Conservation (phyloP, 2,888 invertebrate genomes). For the Folsomia candida region DNA sequence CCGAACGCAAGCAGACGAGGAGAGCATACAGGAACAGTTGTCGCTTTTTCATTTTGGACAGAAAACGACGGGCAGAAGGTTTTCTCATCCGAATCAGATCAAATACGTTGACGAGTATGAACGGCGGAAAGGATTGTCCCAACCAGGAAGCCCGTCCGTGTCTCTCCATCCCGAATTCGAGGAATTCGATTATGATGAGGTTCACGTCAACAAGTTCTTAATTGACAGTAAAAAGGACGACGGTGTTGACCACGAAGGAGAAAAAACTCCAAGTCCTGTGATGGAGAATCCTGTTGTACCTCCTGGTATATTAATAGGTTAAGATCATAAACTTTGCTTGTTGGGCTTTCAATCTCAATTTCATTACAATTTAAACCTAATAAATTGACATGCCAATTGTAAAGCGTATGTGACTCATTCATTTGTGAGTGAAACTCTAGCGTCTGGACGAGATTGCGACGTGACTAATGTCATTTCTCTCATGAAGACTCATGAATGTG, state of each 20-base stretch:
- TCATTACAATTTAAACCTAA: too few species aligned
- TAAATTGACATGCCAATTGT: too few species aligned
- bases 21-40: conserved; percentile 33
- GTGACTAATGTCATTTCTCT: too few species aligned
- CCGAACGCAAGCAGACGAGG: conserved; percentile 20
- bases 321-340: too few species aligned
- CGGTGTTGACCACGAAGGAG: background rate
- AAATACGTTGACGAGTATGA: conserved; percentile 40
- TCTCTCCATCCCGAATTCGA: background rate
- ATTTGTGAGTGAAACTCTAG: too few species aligned
- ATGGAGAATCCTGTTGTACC: conserved; percentile 40
- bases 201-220: background rate
- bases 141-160: background rate
- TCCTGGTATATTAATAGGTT: conserved; percentile 33
- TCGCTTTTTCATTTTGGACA: conserved; percentile 31
- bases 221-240: background rate
- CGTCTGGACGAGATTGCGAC: too few species aligned
- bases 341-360: too few species aligned
- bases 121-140: background rate
- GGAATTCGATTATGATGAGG: background rate
- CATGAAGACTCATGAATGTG: too few species aligned
- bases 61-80: conserved; percentile 29
- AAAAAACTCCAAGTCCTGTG: conserved; percentile 32
- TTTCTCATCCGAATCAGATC: conserved; percentile 40
- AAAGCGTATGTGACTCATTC: too few species aligned